Percentiles rank a stretch among this genome's conserved stretches.
Evolutionary conservation across 2,888 invertebrate genomes (phyloP).

Genomic region (Drepana falcataria): DNA sequence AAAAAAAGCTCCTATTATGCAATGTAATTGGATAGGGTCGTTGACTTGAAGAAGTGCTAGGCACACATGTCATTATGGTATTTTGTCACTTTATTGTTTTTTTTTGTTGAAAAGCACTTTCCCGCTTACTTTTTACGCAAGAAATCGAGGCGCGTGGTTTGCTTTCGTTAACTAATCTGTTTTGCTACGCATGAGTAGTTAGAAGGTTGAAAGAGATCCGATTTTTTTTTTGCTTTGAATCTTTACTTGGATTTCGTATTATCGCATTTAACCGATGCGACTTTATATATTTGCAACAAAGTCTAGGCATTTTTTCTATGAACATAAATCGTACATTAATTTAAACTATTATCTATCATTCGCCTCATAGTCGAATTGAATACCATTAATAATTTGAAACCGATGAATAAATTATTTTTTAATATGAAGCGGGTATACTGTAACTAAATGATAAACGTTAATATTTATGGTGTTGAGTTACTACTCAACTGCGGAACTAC

Average conservation of each 20-base stretch:
- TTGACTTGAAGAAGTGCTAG: constrained; percentile 50
- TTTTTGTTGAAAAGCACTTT: constrained; percentile 56
- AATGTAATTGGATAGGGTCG: constrained; percentile 68
- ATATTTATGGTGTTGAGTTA: constrained; percentile 15
- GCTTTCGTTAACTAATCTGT: constrained; percentile 31
- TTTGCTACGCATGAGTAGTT: constrained; percentile 47
- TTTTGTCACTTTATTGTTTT: constrained; percentile 24
- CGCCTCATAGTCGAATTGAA: background rate
- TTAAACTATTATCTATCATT: background rate
- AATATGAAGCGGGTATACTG: constrained; percentile 7
- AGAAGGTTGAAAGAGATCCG: constrained; percentile 23
- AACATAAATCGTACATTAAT: too few species aligned
- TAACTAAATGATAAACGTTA: constrained; percentile 11
- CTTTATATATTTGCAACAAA: too few species aligned
- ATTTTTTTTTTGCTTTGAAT: constrained; percentile 1
- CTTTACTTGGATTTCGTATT: background rate
- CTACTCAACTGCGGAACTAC: background rate
- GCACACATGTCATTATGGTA: constrained; percentile 43
- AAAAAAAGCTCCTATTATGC: constrained; percentile 58
- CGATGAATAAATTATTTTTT: background rate
- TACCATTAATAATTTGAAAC: background rate
- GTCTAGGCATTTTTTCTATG: too few species aligned
- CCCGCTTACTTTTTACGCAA: constrained; percentile 38
- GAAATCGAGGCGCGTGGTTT: constrained; percentile 32
- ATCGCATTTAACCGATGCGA: too few species aligned